Conservation (phyloP, 2,113 vertebrate species). For the Notiomystis cincta region DNA sequence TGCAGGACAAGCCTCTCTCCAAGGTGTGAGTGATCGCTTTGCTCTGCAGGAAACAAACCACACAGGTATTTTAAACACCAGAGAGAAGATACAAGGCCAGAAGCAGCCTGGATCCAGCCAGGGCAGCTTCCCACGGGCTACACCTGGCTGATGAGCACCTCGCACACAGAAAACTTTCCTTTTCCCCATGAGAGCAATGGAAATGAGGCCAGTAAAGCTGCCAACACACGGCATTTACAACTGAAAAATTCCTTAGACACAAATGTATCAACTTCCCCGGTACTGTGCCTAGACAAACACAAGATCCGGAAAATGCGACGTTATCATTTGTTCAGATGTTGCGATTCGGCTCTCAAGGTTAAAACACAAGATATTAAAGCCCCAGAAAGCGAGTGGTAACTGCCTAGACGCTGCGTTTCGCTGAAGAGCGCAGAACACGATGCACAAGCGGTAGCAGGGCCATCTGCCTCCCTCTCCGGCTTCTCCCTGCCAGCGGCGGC, state of each 20-base stretch:
- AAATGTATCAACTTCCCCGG: background rate
- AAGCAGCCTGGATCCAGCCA: background rate
- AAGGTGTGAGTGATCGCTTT: background rate
- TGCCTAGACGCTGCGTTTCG: background rate
- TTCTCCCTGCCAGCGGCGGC: background rate
- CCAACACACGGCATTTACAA: background rate
- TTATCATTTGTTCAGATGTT: background rate
- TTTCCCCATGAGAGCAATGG: fast-evolving
- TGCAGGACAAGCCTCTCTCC: fast-evolving
- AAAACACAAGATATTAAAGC: background rate
- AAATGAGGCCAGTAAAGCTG: background rate
- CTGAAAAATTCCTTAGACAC: background rate
- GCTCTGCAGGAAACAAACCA: background rate
- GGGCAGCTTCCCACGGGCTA: background rate
- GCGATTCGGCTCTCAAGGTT: background rate
- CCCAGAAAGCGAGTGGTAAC: no score
- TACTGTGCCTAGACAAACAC: background rate
- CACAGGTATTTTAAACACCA: background rate
- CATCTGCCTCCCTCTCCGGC: no score
- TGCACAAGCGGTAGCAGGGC: fast-evolving
- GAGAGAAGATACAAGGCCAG: background rate
- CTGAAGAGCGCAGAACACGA: fast-evolving
- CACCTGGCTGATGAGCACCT: background rate
- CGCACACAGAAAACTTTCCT: fast-evolving
- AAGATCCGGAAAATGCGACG: fast-evolving